Evolutionary conservation across 2,113 vertebrate genomes (phyloP).

Genomic region (Sciurus niger): DNA sequence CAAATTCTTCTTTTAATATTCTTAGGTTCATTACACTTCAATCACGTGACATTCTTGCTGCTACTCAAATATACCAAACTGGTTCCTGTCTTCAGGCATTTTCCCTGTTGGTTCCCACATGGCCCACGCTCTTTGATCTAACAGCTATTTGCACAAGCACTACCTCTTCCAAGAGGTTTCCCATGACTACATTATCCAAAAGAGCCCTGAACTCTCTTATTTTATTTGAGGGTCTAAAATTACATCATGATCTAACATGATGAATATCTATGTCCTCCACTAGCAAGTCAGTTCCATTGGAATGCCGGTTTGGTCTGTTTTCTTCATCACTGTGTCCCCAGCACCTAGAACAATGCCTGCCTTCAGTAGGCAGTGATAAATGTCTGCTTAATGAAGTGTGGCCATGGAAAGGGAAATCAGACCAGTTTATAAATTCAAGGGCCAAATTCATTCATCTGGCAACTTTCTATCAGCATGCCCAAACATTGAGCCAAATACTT

Average conservation of each 20-base stretch:
- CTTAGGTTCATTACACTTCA: neutral
- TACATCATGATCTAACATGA: neutral
- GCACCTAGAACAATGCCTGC: neutral
- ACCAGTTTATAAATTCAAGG: neutral
- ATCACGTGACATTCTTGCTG: neutral
- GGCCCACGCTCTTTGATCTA: neutral
- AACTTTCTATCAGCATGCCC: neutral
- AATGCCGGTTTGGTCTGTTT: neutral
- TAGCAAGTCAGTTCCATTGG: neutral
- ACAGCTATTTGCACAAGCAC: neutral
- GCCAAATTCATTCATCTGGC: constrained; percentile 6
- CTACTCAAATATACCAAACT: neutral
- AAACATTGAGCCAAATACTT: constrained; percentile 18
- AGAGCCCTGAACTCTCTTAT: neutral
- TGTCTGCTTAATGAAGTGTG: neutral
- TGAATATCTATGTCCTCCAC: neutral
- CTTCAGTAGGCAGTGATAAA: neutral
- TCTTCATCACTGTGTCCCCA: neutral
- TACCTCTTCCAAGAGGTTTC: neutral
- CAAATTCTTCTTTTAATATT: neutral
- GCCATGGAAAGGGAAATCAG: neutral
- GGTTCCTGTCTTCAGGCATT: neutral
- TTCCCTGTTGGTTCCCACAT: neutral
- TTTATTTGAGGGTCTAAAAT: neutral
- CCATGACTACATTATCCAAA: neutral